Base-by-base conservation (phyloP, 2,113 vertebrate species). In the Tragelaphus buxtoni region DNA sequence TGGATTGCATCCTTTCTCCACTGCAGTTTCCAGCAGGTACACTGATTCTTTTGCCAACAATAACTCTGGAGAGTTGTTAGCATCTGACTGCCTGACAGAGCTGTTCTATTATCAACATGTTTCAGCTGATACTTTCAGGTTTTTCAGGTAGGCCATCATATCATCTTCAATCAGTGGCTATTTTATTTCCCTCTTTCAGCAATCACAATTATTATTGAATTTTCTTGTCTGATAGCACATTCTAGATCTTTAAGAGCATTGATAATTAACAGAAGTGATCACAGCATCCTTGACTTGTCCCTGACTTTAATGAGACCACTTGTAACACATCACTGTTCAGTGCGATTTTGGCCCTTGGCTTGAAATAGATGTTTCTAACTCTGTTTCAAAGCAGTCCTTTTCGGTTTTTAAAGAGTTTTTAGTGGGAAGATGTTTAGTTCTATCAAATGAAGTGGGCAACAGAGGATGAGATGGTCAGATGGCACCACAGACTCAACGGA, bases 21-120 rank as follows among this genome's bases (percentile, higher is more conserved):
- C 24, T n/a, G 11, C n/a, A 2, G 14, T 35, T 35, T 35, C 49
- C 4, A 9, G 28, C 13, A 28, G 20, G 28, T 8, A 0, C 30
- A 18, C 49, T 26, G 28, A 17, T 4, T 9, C 5, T 32, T 16
- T 63, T 16, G 79, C 20, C 60, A 8, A n/a, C 1, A 2, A 1
- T 1, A 3, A 42, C 76, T n/a, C n/a, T n/a, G n/a, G n/a, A n/a
- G n/a, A n/a, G n/a, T n/a, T n/a, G n/a, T n/a, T n/a, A n/a, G n/a
- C n/a, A n/a, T n/a, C n/a, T n/a, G n/a, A n/a, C n/a, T n/a, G n/a
- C n/a, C n/a, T n/a, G n/a, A 6, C 49, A 5, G 24, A 72, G 63
- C 26, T 42, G n/a, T 42, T n/a, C 49, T 13, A 14, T 74, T 45
- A 6, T 13, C 4, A 11, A 24, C 0, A 1, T 2, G 17, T 4